These are phyloP conservation scores for Tupaia chinensis DNA, from an alignment of 2,113 vertebrate species.

Conservation along the genomic window DNA sequence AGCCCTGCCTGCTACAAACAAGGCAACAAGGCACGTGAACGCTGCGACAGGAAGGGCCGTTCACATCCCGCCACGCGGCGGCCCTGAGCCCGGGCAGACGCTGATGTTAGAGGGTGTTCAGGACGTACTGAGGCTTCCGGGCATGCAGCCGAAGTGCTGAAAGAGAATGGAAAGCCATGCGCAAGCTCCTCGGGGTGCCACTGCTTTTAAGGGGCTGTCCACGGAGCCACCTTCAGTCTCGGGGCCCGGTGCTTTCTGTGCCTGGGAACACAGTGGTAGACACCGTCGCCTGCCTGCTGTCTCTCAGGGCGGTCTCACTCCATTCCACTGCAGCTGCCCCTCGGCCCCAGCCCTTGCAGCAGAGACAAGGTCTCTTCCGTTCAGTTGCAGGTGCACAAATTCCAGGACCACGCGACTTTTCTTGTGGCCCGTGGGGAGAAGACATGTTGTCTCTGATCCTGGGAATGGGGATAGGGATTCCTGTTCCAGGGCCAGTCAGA, in stretches of 20 bases:
- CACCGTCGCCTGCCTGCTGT: not conserved
- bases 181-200: accelerated
- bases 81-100: no score
- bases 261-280: not conserved
- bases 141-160: accelerated
- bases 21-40: accelerated
- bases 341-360: not conserved
- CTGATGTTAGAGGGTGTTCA: not conserved
- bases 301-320: not conserved
- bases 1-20: not conserved
- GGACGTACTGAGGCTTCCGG: not conserved
- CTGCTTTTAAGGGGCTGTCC: not conserved
- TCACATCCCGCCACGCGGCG: no score
- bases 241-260: accelerated
- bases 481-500: not conserved
- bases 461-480: not conserved
- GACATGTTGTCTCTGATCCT: not conserved
- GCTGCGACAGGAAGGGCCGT: accelerated
- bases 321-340: not conserved
- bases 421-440: not conserved
- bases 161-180: not conserved
- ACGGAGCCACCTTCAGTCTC: accelerated
- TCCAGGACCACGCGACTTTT: not conserved
- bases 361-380: not conserved
- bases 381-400: no score